A percentile compares a stretch with the other conserved stretches of the same genome.
These are phyloP conservation scores for Gymnarchus niloticus DNA, from an alignment of 2,113 vertebrate genomes.

Conservation along the genomic window DNA sequence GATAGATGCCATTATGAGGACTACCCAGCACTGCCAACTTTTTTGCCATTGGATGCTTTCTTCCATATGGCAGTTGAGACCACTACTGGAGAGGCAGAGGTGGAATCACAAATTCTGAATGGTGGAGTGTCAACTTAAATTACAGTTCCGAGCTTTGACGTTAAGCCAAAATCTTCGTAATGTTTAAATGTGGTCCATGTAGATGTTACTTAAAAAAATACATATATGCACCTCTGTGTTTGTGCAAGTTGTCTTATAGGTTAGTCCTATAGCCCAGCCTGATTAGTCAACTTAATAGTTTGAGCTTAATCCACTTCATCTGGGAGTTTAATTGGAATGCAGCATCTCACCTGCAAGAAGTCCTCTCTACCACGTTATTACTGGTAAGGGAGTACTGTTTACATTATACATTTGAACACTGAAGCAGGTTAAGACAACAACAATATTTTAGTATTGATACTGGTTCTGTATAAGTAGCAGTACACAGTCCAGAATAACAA, in stretches of 20 bases:
- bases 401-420: background rate
- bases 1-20: too few species aligned
- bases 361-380: too few species aligned
- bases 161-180: background rate
- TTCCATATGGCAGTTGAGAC: background rate
- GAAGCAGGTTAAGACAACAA: background rate
- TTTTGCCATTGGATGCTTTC: too few species aligned
- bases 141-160: background rate
- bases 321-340: too few species aligned
- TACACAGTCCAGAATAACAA: background rate
- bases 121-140: background rate
- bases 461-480: background rate
- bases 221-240: too few species aligned
- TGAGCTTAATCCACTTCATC: background rate
- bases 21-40: too few species aligned
- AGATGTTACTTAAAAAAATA: background rate
- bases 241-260: background rate
- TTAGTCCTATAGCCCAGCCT: background rate
- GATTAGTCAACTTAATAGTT: background rate
- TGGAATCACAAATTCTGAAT: background rate
- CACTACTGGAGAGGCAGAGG: background rate
- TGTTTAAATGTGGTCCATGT: background rate
- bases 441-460: background rate
- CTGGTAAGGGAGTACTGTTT: too few species aligned
- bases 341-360: too few species aligned